Base-by-base conservation (phyloP, 1,140 invertebrate genomes). In the Elysia chlorotica region DNA sequence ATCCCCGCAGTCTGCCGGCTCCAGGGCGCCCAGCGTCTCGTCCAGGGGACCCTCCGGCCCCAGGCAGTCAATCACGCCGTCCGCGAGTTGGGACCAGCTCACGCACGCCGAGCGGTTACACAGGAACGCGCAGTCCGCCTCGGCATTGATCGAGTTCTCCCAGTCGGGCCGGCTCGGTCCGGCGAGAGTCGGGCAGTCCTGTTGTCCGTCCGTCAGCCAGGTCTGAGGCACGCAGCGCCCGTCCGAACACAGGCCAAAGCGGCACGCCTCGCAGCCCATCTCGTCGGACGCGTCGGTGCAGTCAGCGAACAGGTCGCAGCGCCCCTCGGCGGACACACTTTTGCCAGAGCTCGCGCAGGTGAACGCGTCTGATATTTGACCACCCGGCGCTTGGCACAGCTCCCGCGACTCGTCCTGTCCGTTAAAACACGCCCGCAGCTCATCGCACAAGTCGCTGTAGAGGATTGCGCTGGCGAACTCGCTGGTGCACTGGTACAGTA, bases 101-200 rank as follows among this genome's bases (percentile, higher is more conserved):
- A 65, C 63, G 30, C 63, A 65, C 28, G 37, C 6, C 19, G 63
- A 41, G 23, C 63, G 31, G 63, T 65, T 65, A 23, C 63, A 65
- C 63, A 65, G n/a, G 36, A 65, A 41, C 1, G 63, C 63, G n/a
- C 63, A 65, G 1, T n/a, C 48, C 2, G 19, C 17, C 21, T 41
- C 37, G 23, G 2, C 2, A 65, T 25, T 25, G 48, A 21, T 5
- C 30, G 28, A 30, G 2, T 41, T 3, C 37, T 65, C 37, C 35
- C 37, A 23, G 2, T 1, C 28, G 37, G 28, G 30, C 14, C 37
- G 31, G 6, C 1, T 5, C 5, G 33, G 2, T n/a, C 28, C 6
- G 25, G 30, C 37, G 10, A 14, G n/a, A 25, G 30, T 35, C n/a
- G 48, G 30, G 30, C 63, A 65, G 25, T 65, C 63, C 1, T 14